Conservation (phyloP, 1,140 invertebrate genomes). For the Drosophila lini region DNA sequence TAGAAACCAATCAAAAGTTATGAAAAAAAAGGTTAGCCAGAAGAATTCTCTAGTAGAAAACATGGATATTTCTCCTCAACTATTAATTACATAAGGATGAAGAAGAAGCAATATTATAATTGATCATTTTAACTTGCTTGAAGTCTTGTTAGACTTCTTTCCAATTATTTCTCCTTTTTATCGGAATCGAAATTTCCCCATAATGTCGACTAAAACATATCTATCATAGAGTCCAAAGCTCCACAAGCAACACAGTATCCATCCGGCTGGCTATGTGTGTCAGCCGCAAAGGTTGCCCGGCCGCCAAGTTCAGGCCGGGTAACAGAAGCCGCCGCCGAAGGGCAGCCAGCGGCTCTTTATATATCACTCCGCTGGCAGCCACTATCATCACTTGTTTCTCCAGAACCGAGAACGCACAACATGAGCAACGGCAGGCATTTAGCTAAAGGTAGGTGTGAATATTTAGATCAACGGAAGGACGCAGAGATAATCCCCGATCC, state of each 20-base stretch:
- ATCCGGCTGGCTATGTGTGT: slow-evolving; percentile 38
- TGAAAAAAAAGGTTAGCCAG: background rate
- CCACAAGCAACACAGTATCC: slow-evolving; percentile 7
- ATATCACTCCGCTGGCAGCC: slow-evolving; percentile 16
- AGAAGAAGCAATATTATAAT: background rate
- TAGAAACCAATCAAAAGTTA: background rate
- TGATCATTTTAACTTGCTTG: background rate
- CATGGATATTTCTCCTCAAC: too few species aligned
- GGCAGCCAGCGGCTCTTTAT: slow-evolving; percentile 52
- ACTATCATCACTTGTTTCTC: slow-evolving; percentile 54
- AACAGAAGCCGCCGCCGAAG: slow-evolving; percentile 51
- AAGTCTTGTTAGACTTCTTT: background rate
- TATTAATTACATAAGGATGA: background rate
- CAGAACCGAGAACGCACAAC: slow-evolving; percentile 33
- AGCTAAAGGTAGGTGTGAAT: slow-evolving; percentile 57
- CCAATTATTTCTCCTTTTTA: background rate
- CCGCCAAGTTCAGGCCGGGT: slow-evolving; percentile 61
- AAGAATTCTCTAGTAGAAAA: background rate
- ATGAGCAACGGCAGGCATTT: slow-evolving; percentile 78
- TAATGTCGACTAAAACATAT: background rate
- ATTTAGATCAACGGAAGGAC: background rate
- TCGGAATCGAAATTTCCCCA: background rate
- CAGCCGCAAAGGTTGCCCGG: slow-evolving; percentile 58
- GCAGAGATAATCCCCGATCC: background rate
- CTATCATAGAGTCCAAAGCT: too few species aligned